These are phyloP conservation scores for Gymnothorax reevesii DNA, from an alignment of 2,797 vertebrate genomes.

Conservation along the genomic window DNA sequence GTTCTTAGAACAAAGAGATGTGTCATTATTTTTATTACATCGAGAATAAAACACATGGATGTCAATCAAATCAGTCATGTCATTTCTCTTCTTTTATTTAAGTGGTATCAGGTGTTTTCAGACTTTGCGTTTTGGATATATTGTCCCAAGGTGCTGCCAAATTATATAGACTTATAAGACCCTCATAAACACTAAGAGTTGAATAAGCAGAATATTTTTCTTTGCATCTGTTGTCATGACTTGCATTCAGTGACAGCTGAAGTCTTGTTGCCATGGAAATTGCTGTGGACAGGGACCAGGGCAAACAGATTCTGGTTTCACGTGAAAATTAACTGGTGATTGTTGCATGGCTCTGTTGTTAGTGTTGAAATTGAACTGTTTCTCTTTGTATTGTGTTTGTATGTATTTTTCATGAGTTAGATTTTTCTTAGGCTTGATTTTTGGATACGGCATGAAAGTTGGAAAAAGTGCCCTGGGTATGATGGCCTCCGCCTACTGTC, in stretches of 20 bases:
- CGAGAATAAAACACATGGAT: slow-evolving; percentile 75
- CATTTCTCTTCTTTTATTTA: slow-evolving; percentile 14
- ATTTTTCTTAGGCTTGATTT: background rate
- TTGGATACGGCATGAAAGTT: background rate
- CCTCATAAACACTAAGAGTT: background rate
- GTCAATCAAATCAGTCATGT: slow-evolving; percentile 45
- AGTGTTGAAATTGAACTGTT: background rate
- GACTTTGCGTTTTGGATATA: background rate
- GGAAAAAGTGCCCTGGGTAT: background rate
- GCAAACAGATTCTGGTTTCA: background rate
- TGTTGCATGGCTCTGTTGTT: background rate
- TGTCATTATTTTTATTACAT: slow-evolving; percentile 83
- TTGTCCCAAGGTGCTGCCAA: background rate
- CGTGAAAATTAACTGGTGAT: background rate
- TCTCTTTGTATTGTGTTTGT: background rate
- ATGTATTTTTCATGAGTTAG: background rate
- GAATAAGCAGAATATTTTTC: background rate
- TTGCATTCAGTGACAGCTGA: slow-evolving; percentile 72
- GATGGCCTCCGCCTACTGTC: background rate
- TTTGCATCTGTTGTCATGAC: slow-evolving; percentile 52
- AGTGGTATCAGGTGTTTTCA: background rate
- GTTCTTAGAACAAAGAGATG: slow-evolving; percentile 66
- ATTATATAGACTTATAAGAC: background rate
- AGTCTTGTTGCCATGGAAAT: slow-evolving; percentile 71
- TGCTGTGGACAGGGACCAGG: slow-evolving; percentile 39